These are phyloP conservation scores for Tadarida brasiliensis DNA, from an alignment of 2,797 vertebrate species.

Conservation along the genomic window DNA sequence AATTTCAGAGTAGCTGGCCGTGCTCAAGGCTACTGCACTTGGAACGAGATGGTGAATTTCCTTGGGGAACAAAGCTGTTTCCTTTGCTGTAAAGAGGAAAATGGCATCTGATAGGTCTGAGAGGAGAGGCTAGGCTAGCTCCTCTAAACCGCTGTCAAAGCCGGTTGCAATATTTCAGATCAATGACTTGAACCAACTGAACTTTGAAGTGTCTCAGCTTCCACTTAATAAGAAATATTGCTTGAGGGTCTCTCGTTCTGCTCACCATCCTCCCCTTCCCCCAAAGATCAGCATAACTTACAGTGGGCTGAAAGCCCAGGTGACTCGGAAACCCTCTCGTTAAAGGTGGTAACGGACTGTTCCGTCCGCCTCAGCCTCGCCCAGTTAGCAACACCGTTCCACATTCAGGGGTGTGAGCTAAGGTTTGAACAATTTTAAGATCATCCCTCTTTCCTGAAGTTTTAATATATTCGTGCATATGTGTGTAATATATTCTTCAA, in stretches of 20 bases:
- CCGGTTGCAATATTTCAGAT: neutral
- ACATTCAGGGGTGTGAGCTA: neutral
- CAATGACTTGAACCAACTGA: constrained; percentile 34
- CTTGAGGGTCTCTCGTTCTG: neutral
- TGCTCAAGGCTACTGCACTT: constrained; percentile 62
- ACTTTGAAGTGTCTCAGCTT: constrained; percentile 2
- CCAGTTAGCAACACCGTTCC: neutral
- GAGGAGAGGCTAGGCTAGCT: neutral
- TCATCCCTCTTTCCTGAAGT: neutral
- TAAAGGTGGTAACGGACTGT: neutral
- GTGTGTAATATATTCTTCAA: neutral
- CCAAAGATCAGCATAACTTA: neutral
- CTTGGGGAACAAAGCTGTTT: constrained; percentile 53
- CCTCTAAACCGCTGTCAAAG: neutral
- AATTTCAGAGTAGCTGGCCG: constrained; percentile 72
- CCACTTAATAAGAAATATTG: constrained; percentile 37
- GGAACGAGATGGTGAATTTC: constrained; percentile 63
- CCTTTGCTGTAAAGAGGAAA: neutral
- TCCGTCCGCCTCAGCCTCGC: neutral
- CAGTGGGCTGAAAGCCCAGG: neutral
- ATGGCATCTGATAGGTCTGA: constrained; percentile 9
- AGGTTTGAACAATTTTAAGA: neutral
- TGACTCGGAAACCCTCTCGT: neutral
- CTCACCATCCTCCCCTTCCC: neutral
- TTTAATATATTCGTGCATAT: neutral